These are phyloP conservation scores for Eupristina koningsbergeri DNA, from an alignment of 1,140 invertebrate genomes.

Conservation along the genomic window DNA sequence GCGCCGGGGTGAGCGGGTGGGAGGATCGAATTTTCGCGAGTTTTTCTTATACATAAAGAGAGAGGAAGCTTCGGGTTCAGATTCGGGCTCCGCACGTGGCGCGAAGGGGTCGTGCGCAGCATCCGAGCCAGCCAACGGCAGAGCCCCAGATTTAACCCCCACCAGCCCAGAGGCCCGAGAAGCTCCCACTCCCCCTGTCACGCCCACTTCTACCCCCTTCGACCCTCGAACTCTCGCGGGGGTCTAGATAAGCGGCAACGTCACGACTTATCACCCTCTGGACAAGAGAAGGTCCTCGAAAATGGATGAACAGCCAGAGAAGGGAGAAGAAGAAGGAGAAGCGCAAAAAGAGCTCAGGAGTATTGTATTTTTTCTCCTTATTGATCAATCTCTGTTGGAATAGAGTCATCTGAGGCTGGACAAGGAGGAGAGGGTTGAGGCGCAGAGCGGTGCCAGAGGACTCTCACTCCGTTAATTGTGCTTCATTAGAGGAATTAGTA, in stretches of 20 bases:
- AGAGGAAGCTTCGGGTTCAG: not conserved
- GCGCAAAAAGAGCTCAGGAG: not conserved
- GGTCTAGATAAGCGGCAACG: constrained; percentile 57
- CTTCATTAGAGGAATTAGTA: not conserved
- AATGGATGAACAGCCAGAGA: constrained; percentile 18
- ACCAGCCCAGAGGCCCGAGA: constrained; percentile 22
- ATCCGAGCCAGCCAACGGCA: constrained; percentile 62
- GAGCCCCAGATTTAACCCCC: constrained; percentile 57
- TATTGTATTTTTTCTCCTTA: constrained; percentile 45
- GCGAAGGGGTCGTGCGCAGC: constrained; percentile 55
- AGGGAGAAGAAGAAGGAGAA: not conserved
- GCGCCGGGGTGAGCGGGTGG: not conserved
- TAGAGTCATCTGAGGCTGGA: not conserved
- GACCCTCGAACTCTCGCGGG: not conserved
- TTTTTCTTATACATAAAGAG: not conserved
- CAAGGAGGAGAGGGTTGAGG: not conserved
- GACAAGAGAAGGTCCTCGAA: constrained; percentile 10
- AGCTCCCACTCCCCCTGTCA: constrained; percentile 58
- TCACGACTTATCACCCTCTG: constrained; percentile 71
- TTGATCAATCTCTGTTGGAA: constrained; percentile 21
- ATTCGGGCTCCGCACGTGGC: constrained; percentile 49
- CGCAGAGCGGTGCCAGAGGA: too few relatives aligned
- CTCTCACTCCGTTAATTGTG: too few relatives aligned
- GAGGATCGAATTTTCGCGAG: not conserved
- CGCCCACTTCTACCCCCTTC: constrained; percentile 62